phyloP scores from a whole-genome alignment of 2,888 invertebrate species.

The Drosophila niveifrons region DNA sequence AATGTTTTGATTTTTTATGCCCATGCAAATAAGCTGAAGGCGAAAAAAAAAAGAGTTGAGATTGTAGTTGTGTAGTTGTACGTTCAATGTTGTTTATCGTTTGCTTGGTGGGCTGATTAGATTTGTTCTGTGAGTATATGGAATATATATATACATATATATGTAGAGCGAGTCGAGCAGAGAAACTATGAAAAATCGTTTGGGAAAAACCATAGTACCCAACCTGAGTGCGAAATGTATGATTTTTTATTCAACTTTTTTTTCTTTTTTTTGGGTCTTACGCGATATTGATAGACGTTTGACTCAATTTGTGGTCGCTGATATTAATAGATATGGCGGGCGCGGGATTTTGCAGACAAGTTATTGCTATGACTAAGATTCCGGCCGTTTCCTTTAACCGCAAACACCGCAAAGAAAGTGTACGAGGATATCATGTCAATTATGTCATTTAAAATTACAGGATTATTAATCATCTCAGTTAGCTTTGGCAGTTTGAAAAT shows the following conservation, averaged over 20 bases:
- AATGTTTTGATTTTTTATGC: constrained; percentile 16
- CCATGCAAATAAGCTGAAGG: constrained; percentile 44
- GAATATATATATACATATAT: not conserved
- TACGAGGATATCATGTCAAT: not conserved
- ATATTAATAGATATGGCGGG: constrained; percentile 45
- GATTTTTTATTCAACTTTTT: constrained; percentile 7
- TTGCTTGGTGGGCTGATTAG: constrained; percentile 50
- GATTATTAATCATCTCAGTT: too few species aligned
- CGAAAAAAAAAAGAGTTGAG: constrained; percentile 1
- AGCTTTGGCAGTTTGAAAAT: not conserved
- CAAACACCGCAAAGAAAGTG: not conserved
- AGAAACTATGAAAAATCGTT: constrained; percentile 23
- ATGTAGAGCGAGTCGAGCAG: not conserved
- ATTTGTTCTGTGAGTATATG: constrained; percentile 26
- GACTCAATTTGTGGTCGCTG: constrained; percentile 31
- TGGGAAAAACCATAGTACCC: constrained; percentile 24
- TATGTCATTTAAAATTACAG: too few species aligned
- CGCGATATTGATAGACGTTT: constrained; percentile 41
- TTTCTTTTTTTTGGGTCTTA: constrained; percentile 35
- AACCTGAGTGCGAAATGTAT: constrained; percentile 25
- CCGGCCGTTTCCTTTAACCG: not conserved
- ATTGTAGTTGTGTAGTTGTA: not conserved
- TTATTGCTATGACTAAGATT: constrained; percentile 46
- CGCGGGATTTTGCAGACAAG: constrained; percentile 38
- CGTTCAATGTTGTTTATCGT: constrained; percentile 41